Percentiles rank a stretch among this genome's conserved stretches.
These are phyloP conservation scores for Contarinia nasturtii DNA, from an alignment of 1,140 invertebrate species.

Conservation along the genomic window DNA sequence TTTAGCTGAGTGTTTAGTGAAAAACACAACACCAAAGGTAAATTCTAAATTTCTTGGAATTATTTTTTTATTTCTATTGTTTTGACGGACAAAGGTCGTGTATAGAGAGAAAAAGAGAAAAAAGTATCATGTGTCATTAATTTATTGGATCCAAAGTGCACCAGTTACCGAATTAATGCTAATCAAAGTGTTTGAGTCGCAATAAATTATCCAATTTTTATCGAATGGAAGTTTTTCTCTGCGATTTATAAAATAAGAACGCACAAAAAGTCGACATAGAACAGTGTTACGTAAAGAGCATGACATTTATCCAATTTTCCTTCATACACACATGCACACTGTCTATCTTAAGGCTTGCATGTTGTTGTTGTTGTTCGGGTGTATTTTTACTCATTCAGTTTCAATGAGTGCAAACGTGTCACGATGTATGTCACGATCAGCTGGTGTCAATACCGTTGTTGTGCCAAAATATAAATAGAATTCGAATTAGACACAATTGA, in stretches of 20 bases:
- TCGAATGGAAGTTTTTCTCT: too few species aligned
- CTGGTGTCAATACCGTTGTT: conserved; percentile 1
- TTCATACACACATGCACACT: too few species aligned
- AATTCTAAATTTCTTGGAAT: conserved; percentile 8
- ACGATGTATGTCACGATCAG: conserved; percentile 24
- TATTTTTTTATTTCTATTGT: background rate
- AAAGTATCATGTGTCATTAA: background rate
- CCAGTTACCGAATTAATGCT: conserved; percentile 1
- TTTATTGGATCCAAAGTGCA: background rate
- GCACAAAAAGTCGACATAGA: too few species aligned
- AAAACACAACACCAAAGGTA: conserved; percentile 45
- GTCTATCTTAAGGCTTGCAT: background rate
- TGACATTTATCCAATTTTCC: too few species aligned
- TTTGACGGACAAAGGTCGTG: background rate
- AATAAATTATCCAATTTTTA: background rate
- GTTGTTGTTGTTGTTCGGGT: conserved; percentile 10
- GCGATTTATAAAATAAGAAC: too few species aligned
- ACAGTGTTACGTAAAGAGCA: too few species aligned
- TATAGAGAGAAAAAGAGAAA: conserved; percentile 1
- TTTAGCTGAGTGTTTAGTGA: conserved; percentile 37
- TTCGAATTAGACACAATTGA: background rate
- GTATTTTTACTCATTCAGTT: conserved; percentile 24
- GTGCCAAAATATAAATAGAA: background rate
- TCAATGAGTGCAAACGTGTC: conserved; percentile 14
- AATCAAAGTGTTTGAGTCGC: conserved; percentile 4